A percentile compares a stretch with the other conserved stretches of the same genome.
These are phyloP conservation scores for Barbus barbus DNA, from an alignment of 2,113 vertebrate genomes.

Conservation along the genomic window DNA sequence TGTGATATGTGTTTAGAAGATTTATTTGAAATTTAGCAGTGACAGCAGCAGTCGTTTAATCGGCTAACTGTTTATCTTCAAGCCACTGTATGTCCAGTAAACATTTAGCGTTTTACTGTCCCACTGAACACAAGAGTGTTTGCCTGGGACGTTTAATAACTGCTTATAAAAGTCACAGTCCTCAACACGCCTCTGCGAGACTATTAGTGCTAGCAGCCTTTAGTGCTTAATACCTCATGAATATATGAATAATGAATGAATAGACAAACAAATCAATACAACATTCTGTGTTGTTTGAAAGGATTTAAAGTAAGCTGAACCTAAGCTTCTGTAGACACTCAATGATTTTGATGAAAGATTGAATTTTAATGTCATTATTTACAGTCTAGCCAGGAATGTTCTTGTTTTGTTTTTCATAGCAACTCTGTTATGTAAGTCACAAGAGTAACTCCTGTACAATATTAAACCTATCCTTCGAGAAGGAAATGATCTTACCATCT, in stretches of 20 bases:
- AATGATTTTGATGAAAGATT: slow-evolving; percentile 10
- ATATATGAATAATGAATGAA: not conserved
- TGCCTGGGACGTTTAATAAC: slow-evolving; percentile 15
- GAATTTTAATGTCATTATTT: not conserved
- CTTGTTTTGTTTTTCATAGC: not conserved
- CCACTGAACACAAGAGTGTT: slow-evolving; percentile 33
- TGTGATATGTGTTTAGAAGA: not conserved
- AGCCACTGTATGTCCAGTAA: not conserved
- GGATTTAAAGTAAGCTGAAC: not conserved
- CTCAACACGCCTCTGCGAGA: not conserved
- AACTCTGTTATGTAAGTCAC: not conserved
- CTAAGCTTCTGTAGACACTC: not conserved
- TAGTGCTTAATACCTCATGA: not conserved
- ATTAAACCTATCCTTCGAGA: not conserved
- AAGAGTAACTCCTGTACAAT: not conserved
- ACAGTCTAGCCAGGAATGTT: not conserved
- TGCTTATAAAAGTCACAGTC: slow-evolving; percentile 12
- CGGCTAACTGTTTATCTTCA: not conserved
- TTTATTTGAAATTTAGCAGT: not conserved
- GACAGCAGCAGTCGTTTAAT: not conserved
- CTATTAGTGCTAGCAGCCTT: not conserved
- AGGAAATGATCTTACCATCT: not conserved
- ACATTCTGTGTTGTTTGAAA: not conserved
- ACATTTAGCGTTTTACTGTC: not conserved
- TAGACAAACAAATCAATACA: not conserved